These are phyloP conservation scores for Noctua janthina DNA, from an alignment of 2,888 invertebrate species.

Conservation along the genomic window DNA sequence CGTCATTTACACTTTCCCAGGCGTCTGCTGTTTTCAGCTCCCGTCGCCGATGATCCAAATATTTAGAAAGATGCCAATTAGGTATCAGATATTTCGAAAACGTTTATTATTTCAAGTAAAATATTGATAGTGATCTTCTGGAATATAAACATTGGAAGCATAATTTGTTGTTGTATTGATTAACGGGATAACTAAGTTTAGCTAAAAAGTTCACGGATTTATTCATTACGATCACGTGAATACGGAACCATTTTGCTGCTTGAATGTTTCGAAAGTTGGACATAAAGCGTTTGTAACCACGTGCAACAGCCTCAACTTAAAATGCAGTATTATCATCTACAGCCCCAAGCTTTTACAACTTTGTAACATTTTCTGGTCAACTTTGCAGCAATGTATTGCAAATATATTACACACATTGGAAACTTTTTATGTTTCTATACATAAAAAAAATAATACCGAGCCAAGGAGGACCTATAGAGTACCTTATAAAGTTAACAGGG, in stretches of 20 bases:
- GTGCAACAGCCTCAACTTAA: slow-evolving; percentile 1
- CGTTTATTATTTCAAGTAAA: slow-evolving; percentile 19
- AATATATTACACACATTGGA: background rate
- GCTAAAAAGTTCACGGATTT: background rate
- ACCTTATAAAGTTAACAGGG: slow-evolving; percentile 16
- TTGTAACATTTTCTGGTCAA: background rate
- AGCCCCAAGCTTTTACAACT: background rate
- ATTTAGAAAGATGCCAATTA: slow-evolving; percentile 48
- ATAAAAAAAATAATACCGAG: background rate
- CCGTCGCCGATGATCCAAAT: slow-evolving; percentile 30
- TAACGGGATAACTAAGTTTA: background rate
- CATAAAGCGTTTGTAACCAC: too few species aligned
- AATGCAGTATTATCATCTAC: background rate
- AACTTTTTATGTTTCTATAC: slow-evolving; percentile 9
- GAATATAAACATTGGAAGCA: slow-evolving; percentile 11
- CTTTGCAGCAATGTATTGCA: background rate
- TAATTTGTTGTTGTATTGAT: slow-evolving; percentile 5
- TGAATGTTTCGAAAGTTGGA: background rate
- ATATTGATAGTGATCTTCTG: slow-evolving; percentile 18
- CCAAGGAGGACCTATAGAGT: background rate
- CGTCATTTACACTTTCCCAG: background rate
- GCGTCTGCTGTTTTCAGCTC: background rate
- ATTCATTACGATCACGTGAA: background rate
- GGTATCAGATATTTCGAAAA: slow-evolving; percentile 18
- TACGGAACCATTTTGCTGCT: background rate